Percentiles rank a stretch among this genome's conserved stretches.
These are phyloP conservation scores for Listrodromus nycthemerus DNA, from an alignment of 2,888 invertebrate genomes.

Conservation along the genomic window DNA sequence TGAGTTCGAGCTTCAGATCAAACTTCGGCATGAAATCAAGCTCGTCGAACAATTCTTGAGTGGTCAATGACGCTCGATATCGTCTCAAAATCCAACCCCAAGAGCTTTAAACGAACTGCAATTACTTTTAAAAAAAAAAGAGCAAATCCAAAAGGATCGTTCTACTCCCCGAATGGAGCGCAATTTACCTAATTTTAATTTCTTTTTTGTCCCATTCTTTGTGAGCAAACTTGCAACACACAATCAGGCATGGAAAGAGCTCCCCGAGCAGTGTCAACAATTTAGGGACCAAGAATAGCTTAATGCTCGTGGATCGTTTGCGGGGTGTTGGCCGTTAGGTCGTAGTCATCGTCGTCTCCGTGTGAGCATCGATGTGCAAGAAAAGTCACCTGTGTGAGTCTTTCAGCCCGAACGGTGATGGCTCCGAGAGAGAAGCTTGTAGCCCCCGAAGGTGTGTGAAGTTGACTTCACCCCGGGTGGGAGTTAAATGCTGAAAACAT, in stretches of 20 bases:
- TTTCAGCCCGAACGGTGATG: not conserved
- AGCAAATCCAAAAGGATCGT: not conserved
- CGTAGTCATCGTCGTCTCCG: constrained; percentile 25
- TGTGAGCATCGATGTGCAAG: constrained; percentile 6
- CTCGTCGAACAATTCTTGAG: too few species aligned
- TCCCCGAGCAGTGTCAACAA: constrained; percentile 76
- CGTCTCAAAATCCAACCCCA: too few species aligned
- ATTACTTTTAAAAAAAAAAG: not conserved
- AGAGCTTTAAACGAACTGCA: too few species aligned
- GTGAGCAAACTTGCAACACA: not conserved
- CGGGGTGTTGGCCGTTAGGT: constrained; percentile 53
- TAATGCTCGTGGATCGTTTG: constrained; percentile 66
- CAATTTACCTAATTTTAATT: not conserved
- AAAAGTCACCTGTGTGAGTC: not conserved
- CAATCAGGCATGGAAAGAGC: constrained; percentile 19
- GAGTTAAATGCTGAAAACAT: constrained; percentile 52
- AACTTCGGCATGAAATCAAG: too few species aligned
- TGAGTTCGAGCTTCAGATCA: too few species aligned
- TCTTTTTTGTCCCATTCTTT: not conserved
- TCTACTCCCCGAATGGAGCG: not conserved
- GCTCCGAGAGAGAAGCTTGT: constrained; percentile 58
- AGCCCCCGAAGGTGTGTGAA: constrained; percentile 36
- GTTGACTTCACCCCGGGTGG: constrained; percentile 63
- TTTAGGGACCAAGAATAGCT: constrained; percentile 78
- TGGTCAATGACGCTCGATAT: too few species aligned